Conservation (phyloP, 2,888 invertebrate species). For the Ophion costatus region DNA sequence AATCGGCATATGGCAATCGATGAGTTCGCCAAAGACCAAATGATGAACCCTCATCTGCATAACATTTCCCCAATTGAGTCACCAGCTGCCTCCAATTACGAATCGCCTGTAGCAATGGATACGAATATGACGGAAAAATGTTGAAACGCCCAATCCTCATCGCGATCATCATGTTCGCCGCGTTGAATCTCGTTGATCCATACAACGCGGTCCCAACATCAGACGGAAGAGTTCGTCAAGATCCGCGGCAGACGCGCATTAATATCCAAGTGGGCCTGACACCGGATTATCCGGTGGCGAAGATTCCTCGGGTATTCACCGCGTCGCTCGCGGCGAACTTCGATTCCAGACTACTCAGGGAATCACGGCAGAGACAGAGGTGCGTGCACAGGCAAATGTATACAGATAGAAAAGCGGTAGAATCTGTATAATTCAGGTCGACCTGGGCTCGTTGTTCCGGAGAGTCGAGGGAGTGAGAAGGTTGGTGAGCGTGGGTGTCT, state of each 20-base stretch:
- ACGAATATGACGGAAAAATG: too few species aligned
- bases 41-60: too few species aligned
- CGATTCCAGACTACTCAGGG: constrained; percentile 54
- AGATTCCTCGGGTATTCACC: constrained; percentile 26
- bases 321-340: constrained; percentile 43
- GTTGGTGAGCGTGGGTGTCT: constrained; percentile 44
- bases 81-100: too few species aligned
- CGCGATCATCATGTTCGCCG: neutral
- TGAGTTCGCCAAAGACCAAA: too few species aligned
- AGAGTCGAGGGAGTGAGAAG: constrained; percentile 35
- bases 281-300: constrained; percentile 26
- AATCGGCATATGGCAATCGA: too few species aligned
- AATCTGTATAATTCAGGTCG: constrained; percentile 65
- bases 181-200: constrained; percentile 7
- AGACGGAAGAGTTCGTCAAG: constrained; percentile 29
- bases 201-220: constrained; percentile 17
- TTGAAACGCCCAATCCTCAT: too few species aligned
- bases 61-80: too few species aligned
- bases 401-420: constrained; percentile 29
- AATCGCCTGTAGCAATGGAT: too few species aligned
- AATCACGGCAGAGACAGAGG: constrained; percentile 31
- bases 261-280: constrained; percentile 58
- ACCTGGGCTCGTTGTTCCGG: constrained; percentile 61
- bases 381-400: constrained; percentile 15
- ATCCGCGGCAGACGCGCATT: constrained; percentile 50